phyloP scores from a whole-genome alignment of 2,888 invertebrate genomes.

The Stenoptilia bipunctidactyla region DNA sequence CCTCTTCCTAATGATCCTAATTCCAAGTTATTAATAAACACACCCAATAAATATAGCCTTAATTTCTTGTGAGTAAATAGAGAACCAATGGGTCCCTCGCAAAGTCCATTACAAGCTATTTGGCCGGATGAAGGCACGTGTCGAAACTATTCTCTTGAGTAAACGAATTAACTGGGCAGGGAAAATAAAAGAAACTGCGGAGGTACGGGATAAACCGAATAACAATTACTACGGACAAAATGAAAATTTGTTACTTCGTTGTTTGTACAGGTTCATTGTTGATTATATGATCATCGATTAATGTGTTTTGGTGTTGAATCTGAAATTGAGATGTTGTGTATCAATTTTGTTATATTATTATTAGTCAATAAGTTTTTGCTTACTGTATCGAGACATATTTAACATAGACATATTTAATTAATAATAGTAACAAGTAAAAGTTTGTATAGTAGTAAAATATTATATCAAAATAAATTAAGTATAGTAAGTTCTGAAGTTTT shows the following conservation, averaged over 20 bases:
- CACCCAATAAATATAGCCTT: neutral
- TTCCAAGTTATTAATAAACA: too few species aligned
- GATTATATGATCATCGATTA: too few species aligned
- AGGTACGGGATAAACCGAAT: slow-evolving; percentile 37
- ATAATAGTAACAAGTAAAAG: too few species aligned
- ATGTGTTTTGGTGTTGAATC: too few species aligned
- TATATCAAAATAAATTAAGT: too few species aligned
- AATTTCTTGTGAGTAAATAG: slow-evolving; percentile 1
- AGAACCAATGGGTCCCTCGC: slow-evolving; percentile 8
- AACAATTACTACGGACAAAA: slow-evolving; percentile 32
- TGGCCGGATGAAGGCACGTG: slow-evolving; percentile 56
- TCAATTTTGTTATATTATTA: too few species aligned
- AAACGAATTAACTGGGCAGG: slow-evolving; percentile 59
- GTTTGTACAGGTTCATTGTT: neutral
- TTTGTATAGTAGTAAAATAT: too few species aligned
- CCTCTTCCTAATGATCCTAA: neutral
- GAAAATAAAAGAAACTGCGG: slow-evolving; percentile 49
- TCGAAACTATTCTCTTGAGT: slow-evolving; percentile 61
- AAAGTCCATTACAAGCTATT: slow-evolving; percentile 63
- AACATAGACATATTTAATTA: too few species aligned
- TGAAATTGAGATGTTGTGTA: too few species aligned
- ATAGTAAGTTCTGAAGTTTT: too few species aligned
- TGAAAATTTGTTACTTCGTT: slow-evolving; percentile 1
- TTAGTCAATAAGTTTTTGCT: too few species aligned
- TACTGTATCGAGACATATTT: too few species aligned